phyloP scores from a whole-genome alignment of 2,113 vertebrate genomes.

The Phalacrocorax aristotelis region DNA sequence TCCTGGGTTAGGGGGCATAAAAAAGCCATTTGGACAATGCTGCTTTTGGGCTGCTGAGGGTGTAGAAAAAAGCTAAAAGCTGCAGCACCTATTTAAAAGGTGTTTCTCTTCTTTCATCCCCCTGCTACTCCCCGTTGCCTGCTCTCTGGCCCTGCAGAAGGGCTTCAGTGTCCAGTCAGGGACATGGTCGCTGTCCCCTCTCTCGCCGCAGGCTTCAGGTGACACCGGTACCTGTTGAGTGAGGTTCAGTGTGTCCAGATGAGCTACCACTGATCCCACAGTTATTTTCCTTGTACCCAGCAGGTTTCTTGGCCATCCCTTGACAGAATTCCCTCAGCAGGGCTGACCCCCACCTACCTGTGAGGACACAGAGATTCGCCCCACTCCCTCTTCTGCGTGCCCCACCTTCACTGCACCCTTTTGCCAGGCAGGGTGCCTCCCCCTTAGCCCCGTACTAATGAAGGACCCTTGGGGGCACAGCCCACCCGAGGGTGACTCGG shows the following conservation, averaged over 20 bases:
- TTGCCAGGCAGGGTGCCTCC: rapidly evolving
- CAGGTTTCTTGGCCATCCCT: not conserved
- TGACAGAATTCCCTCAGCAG: not conserved
- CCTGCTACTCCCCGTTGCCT: not conserved
- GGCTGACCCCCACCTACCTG: not conserved
- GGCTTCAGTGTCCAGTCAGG: not conserved
- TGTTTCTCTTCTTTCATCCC: not conserved
- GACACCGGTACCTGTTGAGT: not conserved
- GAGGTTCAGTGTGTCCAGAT: not conserved
- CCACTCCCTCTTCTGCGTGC: rapidly evolving
- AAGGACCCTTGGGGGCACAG: not conserved
- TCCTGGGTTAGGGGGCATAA: rapidly evolving
- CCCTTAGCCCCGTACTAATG: not conserved
- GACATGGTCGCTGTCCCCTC: not conserved
- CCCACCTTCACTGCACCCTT: not conserved
- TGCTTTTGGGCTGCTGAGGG: not conserved
- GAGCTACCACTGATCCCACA: not conserved
- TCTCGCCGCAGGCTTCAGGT: not conserved
- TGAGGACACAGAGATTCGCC: not conserved
- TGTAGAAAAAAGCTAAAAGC: not conserved
- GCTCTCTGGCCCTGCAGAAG: not conserved
- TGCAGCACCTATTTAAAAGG: not conserved
- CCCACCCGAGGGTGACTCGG: not conserved
- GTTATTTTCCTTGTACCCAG: not conserved
- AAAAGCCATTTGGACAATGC: not conserved